A percentile compares a stretch with the other conserved stretches of the same genome.
Conservation (phyloP, 2,888 invertebrate species). For the Cylloceria caligata region DNA sequence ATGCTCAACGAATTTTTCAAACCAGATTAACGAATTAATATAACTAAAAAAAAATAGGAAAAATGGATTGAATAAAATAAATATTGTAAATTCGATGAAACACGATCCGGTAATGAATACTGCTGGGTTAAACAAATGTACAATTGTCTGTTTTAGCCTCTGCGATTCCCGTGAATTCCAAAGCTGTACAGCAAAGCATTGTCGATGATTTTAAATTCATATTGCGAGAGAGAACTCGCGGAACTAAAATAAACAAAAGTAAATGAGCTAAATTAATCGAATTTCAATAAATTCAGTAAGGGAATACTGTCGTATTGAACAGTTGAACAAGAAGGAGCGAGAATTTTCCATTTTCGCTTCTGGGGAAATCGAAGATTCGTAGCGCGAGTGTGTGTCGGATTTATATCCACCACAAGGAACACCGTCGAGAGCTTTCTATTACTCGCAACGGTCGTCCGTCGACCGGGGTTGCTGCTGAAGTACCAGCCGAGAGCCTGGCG, state of each 20-base stretch:
- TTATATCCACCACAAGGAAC: conserved; percentile 34
- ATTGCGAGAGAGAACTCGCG: neutral
- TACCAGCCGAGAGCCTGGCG: conserved; percentile 30
- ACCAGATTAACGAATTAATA: neutral
- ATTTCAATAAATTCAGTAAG: neutral
- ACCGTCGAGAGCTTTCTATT: conserved; percentile 52
- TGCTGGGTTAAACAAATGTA: neutral
- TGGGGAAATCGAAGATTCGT: no score
- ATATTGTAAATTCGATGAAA: neutral
- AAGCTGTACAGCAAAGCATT: neutral
- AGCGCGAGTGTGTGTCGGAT: conserved; percentile 19
- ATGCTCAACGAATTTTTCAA: neutral
- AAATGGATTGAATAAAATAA: conserved; percentile 11
- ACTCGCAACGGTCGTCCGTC: conserved; percentile 24
- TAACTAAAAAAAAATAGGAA: neutral
- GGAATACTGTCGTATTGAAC: conserved; percentile 14
- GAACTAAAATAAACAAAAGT: neutral
- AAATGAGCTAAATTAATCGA: conserved; percentile 1
- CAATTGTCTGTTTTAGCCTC: neutral
- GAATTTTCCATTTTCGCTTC: conserved; percentile 35
- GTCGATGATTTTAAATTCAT: neutral
- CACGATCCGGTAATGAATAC: neutral
- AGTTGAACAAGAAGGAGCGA: neutral
- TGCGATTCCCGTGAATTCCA: neutral
- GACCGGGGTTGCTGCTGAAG: neutral